Evolutionary conservation across 2,113 vertebrate species (phyloP), one percentile per base, ranked within the genome.

Genomic region (Sorex fumeus): DNA sequence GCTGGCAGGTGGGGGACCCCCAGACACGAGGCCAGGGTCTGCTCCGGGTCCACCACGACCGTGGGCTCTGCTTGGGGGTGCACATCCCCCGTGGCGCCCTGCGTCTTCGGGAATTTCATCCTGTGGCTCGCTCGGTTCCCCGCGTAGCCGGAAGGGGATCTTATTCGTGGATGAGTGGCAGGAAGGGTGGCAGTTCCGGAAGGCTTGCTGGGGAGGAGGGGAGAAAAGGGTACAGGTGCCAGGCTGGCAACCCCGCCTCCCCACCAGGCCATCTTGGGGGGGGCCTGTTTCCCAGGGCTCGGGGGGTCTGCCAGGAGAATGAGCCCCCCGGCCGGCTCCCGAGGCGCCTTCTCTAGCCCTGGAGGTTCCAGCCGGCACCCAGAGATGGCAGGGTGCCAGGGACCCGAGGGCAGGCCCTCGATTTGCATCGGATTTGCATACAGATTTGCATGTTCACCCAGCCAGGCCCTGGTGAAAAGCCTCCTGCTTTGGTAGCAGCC

Each of bases 391-490:
- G 8, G 80, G 81, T 47, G 71, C 93, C 95, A 89, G 0, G 72
- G 91, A 95, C 94, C 91, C 60, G 84, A 40, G 93, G 85, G 89
- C 91, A 87, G 74, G 0, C 1, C 72, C 91, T 25, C 16, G n/a
- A 83, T 16, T 0, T 0, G 45, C 96, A 78, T 84, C 23, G 6
- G 25, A 97, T 96, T 96, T 86, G 76, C 89, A 89, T 88, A 50
- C 25, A 1, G 15, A 92, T 96, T 94, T 96, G 88, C 93, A 82
- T 85, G 47, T 47, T 85, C 34, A 88, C 93, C 93, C 91, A 91
- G 47, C 34, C 80, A 78, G 83, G 80, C 77, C 47, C 10, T 76
- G 53, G 67, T 64, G 36, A 71, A 67, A n/a, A 69, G 84, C 66
- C 43, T 84, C 84, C 69, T 47, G 74, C 75, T 50, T 90, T 40